A percentile compares a stretch with the other conserved stretches of the same genome.
Evolutionary conservation across 2,797 vertebrate species (phyloP).

Genomic region (Melanotaenia pygmaea): DNA sequence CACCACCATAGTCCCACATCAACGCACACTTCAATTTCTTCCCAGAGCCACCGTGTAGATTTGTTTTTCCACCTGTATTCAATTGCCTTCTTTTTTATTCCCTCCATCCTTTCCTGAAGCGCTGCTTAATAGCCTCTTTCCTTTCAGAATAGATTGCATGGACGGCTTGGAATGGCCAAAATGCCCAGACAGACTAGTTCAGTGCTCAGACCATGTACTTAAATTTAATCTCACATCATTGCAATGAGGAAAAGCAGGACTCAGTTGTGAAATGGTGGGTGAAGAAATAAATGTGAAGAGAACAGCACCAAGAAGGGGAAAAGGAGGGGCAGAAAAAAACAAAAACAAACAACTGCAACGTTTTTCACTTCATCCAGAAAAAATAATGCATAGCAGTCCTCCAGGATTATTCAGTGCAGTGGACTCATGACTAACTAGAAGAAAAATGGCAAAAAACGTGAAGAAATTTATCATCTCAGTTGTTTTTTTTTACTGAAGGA

Average conservation of each 20-base stretch:
- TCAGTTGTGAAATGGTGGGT: slow-evolving; percentile 51
- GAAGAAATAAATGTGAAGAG: slow-evolving; percentile 40
- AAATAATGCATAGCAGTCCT: background rate
- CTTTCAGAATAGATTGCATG: slow-evolving; percentile 69
- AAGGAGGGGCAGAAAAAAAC: background rate
- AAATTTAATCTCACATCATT: slow-evolving; percentile 65
- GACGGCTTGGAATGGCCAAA: slow-evolving; percentile 60
- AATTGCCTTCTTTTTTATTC: slow-evolving; percentile 66
- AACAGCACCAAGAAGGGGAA: background rate
- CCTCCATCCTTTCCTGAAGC: slow-evolving; percentile 64
- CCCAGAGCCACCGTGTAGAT: slow-evolving; percentile 55
- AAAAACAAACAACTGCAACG: too few species aligned
- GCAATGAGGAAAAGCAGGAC: slow-evolving; percentile 59
- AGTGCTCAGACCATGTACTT: slow-evolving; percentile 50
- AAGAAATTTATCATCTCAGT: background rate
- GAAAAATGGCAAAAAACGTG: too few species aligned
- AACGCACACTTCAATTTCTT: slow-evolving; percentile 43
- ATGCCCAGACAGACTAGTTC: slow-evolving; percentile 59
- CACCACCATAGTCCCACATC: slow-evolving; percentile 6
- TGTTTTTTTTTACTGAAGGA: background rate
- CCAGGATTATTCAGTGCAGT: background rate
- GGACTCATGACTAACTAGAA: too few species aligned
- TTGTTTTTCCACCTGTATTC: slow-evolving; percentile 74
- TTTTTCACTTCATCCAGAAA: background rate
- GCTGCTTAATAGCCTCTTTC: slow-evolving; percentile 74